Conservation (phyloP, 2,113 vertebrate species). For the Callochromis pleurospilus region DNA sequence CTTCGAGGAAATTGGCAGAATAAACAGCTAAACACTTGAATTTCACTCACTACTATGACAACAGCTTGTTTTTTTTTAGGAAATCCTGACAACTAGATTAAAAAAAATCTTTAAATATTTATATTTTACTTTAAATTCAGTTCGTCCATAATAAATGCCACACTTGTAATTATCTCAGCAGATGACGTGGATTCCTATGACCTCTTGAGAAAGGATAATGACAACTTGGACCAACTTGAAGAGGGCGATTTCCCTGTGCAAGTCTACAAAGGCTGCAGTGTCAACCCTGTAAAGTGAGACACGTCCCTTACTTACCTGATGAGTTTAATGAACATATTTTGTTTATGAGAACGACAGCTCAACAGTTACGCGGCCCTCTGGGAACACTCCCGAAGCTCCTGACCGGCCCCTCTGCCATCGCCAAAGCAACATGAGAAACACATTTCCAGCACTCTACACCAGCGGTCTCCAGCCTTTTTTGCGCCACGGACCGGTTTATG, state of each 20-base stretch:
- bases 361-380: neutral
- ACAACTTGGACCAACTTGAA: neutral
- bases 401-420: neutral
- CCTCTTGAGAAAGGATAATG: neutral
- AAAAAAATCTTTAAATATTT: neutral
- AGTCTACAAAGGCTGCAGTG: neutral
- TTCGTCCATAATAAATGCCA: fast-evolving
- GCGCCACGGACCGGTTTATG: no score
- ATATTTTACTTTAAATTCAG: neutral
- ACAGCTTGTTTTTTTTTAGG: neutral
- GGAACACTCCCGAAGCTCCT: neutral
- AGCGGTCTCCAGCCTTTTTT: no score
- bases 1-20: neutral
- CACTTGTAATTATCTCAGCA: neutral
- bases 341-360: neutral
- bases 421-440: neutral
- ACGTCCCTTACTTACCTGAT: neutral
- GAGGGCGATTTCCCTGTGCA: neutral
- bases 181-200: neutral
- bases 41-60: neutral
- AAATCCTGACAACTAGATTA: neutral
- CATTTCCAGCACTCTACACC: neutral
- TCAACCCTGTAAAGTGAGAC: neutral
- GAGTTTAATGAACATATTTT: neutral
- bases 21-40: neutral